Conservation (phyloP, 2,888 invertebrate genomes). For the Euproctis similis region DNA sequence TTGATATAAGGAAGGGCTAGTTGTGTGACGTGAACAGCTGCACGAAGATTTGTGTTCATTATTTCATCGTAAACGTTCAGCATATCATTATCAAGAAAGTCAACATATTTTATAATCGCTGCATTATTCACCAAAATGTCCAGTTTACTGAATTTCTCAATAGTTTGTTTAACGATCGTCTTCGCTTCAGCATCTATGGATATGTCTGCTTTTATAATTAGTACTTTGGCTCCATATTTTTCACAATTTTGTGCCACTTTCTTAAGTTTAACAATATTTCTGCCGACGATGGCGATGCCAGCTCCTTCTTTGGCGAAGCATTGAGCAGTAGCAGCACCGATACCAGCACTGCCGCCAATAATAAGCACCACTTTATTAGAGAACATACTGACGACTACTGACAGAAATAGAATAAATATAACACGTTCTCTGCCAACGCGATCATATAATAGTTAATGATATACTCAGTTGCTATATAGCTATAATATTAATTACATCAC, state of each 20-base stretch:
- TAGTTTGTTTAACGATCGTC: slow-evolving; percentile 21
- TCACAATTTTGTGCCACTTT: slow-evolving; percentile 24
- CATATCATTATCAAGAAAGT: slow-evolving; percentile 11
- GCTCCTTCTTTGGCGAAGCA: slow-evolving; percentile 38
- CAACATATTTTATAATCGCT: slow-evolving; percentile 16
- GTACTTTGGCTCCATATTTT: slow-evolving; percentile 14
- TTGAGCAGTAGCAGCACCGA: slow-evolving; percentile 35
- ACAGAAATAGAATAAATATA: no score
- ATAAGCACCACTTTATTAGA: background rate
- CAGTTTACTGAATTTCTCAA: slow-evolving; percentile 27
- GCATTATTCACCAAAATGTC: slow-evolving; percentile 38
- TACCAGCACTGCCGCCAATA: background rate
- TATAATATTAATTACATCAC: no score
- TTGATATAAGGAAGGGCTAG: slow-evolving; percentile 30
- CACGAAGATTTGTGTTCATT: slow-evolving; percentile 31
- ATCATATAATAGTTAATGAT: no score
- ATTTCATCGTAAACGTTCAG: slow-evolving; percentile 26
- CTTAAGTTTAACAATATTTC: slow-evolving; percentile 35
- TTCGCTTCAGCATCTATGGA: slow-evolving; percentile 26
- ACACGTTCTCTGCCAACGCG: no score
- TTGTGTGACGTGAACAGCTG: slow-evolving; percentile 25
- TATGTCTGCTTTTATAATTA: slow-evolving; percentile 29
- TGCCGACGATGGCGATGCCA: slow-evolving; percentile 31
- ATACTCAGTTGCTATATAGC: no score
- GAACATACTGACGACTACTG: no score